Percentiles rank a stretch among this genome's conserved stretches.
Evolutionary conservation across 1,140 invertebrate genomes (phyloP).

Genomic region (Cryptotermes secundus): DNA sequence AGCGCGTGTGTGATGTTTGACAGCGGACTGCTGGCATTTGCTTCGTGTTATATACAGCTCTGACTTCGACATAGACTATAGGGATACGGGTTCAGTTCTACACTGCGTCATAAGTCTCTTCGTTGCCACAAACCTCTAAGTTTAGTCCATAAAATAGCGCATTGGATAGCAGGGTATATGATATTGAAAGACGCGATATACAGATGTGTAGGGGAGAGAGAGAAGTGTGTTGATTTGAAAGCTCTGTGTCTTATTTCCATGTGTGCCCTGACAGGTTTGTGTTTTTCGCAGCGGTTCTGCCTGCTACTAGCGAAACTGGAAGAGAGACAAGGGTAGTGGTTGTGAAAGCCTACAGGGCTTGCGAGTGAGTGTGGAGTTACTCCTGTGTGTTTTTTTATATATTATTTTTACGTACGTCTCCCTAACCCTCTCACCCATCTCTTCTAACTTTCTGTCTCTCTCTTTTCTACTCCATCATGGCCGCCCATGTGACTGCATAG

Average conservation of each 20-base stretch:
- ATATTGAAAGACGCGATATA: background rate
- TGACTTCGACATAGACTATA: background rate
- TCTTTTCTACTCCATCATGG: slow-evolving; percentile 21
- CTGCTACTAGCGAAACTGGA: background rate
- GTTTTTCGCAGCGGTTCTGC: background rate
- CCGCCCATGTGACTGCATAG: background rate
- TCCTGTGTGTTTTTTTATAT: slow-evolving; percentile 19
- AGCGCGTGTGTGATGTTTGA: slow-evolving; percentile 25
- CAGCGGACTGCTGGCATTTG: slow-evolving; percentile 9
- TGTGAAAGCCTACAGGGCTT: slow-evolving; percentile 22
- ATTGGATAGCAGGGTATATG: background rate
- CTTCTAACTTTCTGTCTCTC: background rate
- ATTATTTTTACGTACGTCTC: background rate
- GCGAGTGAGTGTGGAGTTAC: slow-evolving; percentile 4
- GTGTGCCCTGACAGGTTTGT: slow-evolving; percentile 1
- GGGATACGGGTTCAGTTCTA: background rate
- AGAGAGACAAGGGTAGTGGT: background rate
- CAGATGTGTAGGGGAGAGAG: background rate
- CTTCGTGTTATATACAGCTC: background rate
- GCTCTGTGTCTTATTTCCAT: slow-evolving; percentile 9
- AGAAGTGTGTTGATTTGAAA: background rate
- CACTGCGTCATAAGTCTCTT: background rate
- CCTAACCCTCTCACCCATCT: background rate
- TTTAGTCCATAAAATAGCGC: background rate
- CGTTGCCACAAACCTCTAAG: background rate